These are phyloP conservation scores for Cetonia aurata DNA, from an alignment of 2,888 invertebrate genomes.

Conservation along the genomic window DNA sequence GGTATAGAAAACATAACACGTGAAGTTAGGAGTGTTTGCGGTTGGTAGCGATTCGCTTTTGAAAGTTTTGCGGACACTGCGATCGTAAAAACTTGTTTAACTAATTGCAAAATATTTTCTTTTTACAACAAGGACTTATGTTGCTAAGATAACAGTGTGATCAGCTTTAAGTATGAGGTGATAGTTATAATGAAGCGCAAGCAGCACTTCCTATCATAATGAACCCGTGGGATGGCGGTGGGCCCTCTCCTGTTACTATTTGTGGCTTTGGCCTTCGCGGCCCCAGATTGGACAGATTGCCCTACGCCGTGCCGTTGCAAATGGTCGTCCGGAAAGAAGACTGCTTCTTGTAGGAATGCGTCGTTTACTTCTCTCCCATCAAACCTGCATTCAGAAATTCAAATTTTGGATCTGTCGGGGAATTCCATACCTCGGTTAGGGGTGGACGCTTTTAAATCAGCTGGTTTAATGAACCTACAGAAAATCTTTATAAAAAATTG, in stretches of 20 bases:
- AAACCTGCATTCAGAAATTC: conserved; percentile 80
- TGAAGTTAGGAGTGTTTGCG: conserved; percentile 7
- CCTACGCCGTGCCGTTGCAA: conserved; percentile 89
- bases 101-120: conserved; percentile 6
- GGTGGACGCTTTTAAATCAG: conserved; percentile 82
- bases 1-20: conserved; percentile 2
- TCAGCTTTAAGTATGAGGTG: conserved; percentile 24
- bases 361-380: conserved; percentile 84
- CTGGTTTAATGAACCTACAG: conserved; percentile 87
- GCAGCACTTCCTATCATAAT: conserved; percentile 57
- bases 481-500: conserved; percentile 84
- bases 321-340: conserved; percentile 93
- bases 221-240: conserved; percentile 63
- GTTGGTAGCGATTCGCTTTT: background rate
- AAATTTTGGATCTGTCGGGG: conserved; percentile 87
- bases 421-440: conserved; percentile 83
- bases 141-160: conserved; percentile 3
- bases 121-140: conserved; percentile 5
- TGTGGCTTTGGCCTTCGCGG: conserved; percentile 67
- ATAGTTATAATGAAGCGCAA: conserved; percentile 46
- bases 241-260: conserved; percentile 62
- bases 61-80: background rate
- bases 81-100: conserved; percentile 9
- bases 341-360: conserved; percentile 86
- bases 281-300: conserved; percentile 90